Base-by-base conservation (phyloP, 2,888 invertebrate genomes). In the Pteria penguin region DNA sequence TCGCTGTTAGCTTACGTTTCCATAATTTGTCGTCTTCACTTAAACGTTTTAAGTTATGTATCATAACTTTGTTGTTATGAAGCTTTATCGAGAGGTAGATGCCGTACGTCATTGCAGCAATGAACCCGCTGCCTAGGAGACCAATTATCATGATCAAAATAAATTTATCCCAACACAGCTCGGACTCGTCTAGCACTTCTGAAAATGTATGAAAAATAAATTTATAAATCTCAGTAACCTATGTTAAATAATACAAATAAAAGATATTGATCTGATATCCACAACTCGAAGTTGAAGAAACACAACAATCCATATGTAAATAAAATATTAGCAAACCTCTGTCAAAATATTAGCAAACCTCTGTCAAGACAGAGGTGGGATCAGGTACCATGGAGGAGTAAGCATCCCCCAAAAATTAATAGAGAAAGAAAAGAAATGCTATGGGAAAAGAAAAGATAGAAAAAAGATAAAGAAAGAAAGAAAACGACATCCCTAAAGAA, bases 111-210 rank as follows among this genome's bases (percentile, higher is more conserved):
- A 45, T 18, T 14, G 45, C 45, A 45, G 45, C 8, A 14, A 45
- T 14, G 18, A 8, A 45, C 18, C 45, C 45, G 18, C 45, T 18
- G 8, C 66, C 31, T 29, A 81, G 69, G 31, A 78, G 52, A 0
- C 72, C 58, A 4, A 81, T 65, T 4, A 75, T 27, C 8, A 63
- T 5, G 11, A 78, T 57, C 2, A 81, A 57, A 2, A 74, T 22
- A 2, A 72, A 66, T 4, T 31, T 69, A 63, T 76, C 72, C 68
- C 80, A 60, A 45, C 82, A 82, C 27, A 82, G 26, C 0, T 76
- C 75, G 18, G 78, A 75, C 2, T 70, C 58, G 27, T 73, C 74
- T 5, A 82, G 68, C 26, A 82, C 60, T 29, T 70, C 79, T 82
- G 68, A 36, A 79, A 81, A 36, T 45, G 27, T n/a, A n/a, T n/a